Evolutionary conservation across 2,888 invertebrate genomes (phyloP), one percentile per base, ranked within the genome.

Genomic region (Sinhomidia bicolor): DNA sequence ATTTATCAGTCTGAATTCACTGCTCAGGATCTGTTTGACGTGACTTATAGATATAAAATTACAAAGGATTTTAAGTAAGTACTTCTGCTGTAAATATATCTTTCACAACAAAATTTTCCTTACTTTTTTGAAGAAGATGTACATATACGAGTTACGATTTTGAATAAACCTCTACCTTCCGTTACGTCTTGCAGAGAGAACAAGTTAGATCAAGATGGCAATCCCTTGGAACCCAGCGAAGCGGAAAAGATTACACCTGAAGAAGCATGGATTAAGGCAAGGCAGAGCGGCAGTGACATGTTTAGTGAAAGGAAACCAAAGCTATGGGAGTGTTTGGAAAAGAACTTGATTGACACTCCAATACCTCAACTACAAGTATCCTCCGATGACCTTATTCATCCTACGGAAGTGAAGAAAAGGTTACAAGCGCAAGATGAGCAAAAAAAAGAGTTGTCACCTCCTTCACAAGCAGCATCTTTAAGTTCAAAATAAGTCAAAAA

Each of bases 1-100:
- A 95, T 98, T 0, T 93, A 95, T 12, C 97, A 98, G 93, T 95
- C 96, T 0, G 96, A 97, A 94, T 98, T 98, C 92, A 98, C 98
- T 0, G 95, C 98, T 0, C 93, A 97, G 93, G 96, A 97, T 94
- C 94, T 99, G 68, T 98, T 98, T 93, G 95, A 97, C 93, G 96
- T 96, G 0, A 94, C 97, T 0, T 98, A 98, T 93, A 96, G 96
- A 0, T 93, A 95, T 83, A 97, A 98, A 94, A 96, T 99, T 65
- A 94, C 95, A 0, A 94, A 95, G 54, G 82, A 98, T 93, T 97
- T 95, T 17, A 76, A 86, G 92, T 92, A 90, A 89, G 89, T 80
- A 23, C 10, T 36, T 20, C 9, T 36, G 36, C 7, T 36, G 36
- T 5, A 36, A 7, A 3, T 36, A 5, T 36, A 36, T n/a, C n/a